Evolutionary conservation across 2,113 vertebrate genomes (phyloP).

Genomic region (Cryptoleucopteryx plumbea): DNA sequence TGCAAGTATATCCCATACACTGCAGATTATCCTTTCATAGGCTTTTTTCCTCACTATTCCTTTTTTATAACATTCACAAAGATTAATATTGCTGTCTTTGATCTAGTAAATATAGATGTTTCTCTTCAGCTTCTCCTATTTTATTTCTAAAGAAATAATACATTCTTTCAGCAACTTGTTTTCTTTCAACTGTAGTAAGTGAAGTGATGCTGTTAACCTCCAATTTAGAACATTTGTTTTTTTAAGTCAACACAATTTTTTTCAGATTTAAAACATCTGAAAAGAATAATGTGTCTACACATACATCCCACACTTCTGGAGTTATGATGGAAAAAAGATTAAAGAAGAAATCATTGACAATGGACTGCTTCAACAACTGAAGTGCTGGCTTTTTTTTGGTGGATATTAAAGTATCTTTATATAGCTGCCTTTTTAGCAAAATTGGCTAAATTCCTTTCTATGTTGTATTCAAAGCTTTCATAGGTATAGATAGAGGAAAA

Average conservation of each 20-base stretch:
- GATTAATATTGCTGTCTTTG: background rate
- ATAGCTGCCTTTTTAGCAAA: background rate
- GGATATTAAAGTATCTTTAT: background rate
- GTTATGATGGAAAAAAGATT: background rate
- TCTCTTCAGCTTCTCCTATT: background rate
- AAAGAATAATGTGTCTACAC: background rate
- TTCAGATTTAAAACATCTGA: background rate
- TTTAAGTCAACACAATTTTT: background rate
- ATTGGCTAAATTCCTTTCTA: background rate
- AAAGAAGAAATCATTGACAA: background rate
- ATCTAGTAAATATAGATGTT: background rate
- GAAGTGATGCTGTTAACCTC: background rate
- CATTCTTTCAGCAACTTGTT: background rate
- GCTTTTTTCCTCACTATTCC: accelerated
- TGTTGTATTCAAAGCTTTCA: background rate
- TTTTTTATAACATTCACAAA: background rate
- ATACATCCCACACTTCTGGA: background rate
- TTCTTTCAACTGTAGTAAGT: background rate
- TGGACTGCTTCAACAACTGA: background rate
- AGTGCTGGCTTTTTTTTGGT: background rate
- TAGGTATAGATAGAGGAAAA: background rate
- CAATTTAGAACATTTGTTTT: background rate
- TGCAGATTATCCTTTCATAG: background rate
- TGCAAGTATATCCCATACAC: background rate
- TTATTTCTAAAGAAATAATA: background rate